Evolutionary conservation across 2,888 invertebrate genomes (phyloP), one percentile per base, ranked within the genome.

Genomic region (Cephus spinipes): DNA sequence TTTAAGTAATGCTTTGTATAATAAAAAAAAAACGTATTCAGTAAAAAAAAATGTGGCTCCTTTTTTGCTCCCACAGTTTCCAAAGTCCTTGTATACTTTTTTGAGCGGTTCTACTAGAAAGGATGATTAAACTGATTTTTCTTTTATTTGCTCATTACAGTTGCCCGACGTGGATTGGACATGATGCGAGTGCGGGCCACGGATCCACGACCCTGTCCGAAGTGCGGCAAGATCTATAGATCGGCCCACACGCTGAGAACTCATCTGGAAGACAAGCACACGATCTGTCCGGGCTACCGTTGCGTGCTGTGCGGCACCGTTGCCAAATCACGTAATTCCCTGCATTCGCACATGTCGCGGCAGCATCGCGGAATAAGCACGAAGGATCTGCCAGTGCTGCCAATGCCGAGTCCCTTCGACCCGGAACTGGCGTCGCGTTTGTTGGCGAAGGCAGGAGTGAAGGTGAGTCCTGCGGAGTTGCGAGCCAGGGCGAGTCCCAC

Each of bases 341-440:
- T 98, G 77, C 98, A 98, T 92, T 97, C 97, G 79, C 98, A 98
- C 92, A 98, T 98, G 98, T 97, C 97, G 80, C 95, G 98, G 74
- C 98, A 98, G 90, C 98, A 98, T 92, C 95, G 98, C 79, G 98
- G 97, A 82, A 97, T 98, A 90, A 97, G 97, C 90, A 98, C 97
- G 86, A 97, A 98, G 93, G 98, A 98, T 92, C 93, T 98, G 86
- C 98, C 98, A 12, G 97, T 98, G 73, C 92, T 97, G 83, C 97
- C 97, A 80, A 98, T 98, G 97, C 98, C 98, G 33, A 96, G 97
- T 80, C 95, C 97, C 33, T 98, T 97, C 91, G 97, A 97, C 92
- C 97, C 98, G 0, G 97, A 97, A 82, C 93, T 98, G 75, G 98
- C 98, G 79, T 93, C 88, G 84, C 95, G 96, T 82, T 92, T 97